Percentiles rank a stretch among this genome's conserved stretches.
Conservation (phyloP, 2,797 vertebrate species). For the Sphenopsis melanotis region DNA sequence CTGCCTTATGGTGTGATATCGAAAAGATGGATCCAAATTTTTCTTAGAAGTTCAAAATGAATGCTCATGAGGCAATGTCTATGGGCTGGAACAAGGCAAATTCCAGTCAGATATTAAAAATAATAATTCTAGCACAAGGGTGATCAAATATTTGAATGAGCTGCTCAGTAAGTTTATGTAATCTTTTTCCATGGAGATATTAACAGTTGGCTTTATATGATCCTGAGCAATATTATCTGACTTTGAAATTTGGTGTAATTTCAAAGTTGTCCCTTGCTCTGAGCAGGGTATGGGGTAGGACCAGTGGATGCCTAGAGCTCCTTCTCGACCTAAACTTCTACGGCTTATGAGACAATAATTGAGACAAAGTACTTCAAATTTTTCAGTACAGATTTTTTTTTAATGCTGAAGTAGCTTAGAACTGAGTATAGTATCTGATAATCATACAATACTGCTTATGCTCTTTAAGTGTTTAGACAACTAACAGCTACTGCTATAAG, state of each 20-base stretch:
- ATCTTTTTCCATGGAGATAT: neutral
- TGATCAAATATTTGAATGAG: neutral
- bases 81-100: neutral
- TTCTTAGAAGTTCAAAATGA: neutral
- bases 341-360: neutral
- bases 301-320: neutral
- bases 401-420: neutral
- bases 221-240: neutral
- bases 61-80: neutral
- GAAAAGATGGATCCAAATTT: neutral
- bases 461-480: neutral
- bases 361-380: neutral
- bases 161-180: neutral
- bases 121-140: neutral
- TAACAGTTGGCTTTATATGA: neutral
- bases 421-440: neutral
- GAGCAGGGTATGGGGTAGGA: neutral
- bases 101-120: neutral
- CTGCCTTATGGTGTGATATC: neutral
- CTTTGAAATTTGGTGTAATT: neutral
- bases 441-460: neutral
- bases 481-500: neutral
- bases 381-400: neutral
- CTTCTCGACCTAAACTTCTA: neutral
- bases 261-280: neutral